A percentile compares a stretch with the other conserved stretches of the same genome.
Conservation (phyloP, 2,888 invertebrate genomes). For the Folsomia candida region DNA sequence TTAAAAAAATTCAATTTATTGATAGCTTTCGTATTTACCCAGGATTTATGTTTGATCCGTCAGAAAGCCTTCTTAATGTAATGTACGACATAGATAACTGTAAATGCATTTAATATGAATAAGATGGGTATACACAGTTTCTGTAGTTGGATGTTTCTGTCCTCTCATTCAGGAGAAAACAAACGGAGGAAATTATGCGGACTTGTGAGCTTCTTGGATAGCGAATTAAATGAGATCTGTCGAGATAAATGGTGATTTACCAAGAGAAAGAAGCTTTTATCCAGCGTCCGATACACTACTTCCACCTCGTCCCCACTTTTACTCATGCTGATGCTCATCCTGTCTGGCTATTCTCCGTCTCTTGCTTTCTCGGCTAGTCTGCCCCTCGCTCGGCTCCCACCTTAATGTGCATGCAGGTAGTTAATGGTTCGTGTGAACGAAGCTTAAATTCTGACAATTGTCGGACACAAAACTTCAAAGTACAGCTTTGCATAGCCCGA, state of each 20-base stretch:
- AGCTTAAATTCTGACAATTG: not conserved
- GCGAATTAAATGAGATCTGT: constrained; percentile 13
- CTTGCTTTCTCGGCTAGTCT: not conserved
- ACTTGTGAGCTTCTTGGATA: not conserved
- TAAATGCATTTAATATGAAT: no score
- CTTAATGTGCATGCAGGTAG: not conserved
- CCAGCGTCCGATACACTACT: not conserved
- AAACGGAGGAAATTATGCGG: constrained; percentile 4
- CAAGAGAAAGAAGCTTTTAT: not conserved
- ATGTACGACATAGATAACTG: no score
- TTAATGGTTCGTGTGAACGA: not conserved
- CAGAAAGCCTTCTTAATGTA: no score
- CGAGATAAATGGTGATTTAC: constrained; percentile 11
- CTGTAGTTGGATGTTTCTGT: no score
- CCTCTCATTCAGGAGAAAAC: not conserved
- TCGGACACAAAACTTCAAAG: not conserved
- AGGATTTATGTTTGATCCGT: no score
- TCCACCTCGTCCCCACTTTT: not conserved
- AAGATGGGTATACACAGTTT: no score
- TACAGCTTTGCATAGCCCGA: not conserved
- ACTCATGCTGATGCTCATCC: not conserved
- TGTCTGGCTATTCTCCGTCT: not conserved
- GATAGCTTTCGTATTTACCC: no score
- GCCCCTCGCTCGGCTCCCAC: not conserved
- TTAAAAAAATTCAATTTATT: no score